Evolutionary conservation across 2,797 vertebrate genomes (phyloP).

Genomic region (Clarias pachynema): DNA sequence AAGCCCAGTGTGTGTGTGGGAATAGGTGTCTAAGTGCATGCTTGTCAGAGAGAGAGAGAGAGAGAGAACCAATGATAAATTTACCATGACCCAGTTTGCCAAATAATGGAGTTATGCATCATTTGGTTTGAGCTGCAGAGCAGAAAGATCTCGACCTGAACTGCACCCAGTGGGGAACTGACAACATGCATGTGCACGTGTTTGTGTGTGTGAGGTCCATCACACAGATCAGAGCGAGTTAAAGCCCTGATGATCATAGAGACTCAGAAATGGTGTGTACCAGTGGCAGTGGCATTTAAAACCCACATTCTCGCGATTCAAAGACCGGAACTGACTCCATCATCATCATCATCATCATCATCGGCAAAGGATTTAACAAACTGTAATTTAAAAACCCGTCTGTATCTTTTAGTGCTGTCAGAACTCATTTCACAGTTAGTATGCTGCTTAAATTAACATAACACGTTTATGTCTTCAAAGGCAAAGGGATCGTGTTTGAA

Average conservation of each 20-base stretch:
- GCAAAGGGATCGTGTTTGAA: background rate
- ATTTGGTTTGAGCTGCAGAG: conserved; percentile 50
- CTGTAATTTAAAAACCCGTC: background rate
- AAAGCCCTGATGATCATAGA: conserved; percentile 15
- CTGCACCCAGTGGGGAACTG: conserved; percentile 21
- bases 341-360: background rate
- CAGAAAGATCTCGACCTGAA: conserved; percentile 38
- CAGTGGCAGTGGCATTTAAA: background rate
- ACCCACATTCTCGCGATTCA: background rate
- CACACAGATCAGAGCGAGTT: conserved; percentile 11
- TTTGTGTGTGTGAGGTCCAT: background rate
- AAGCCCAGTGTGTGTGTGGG: background rate
- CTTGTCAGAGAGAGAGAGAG: background rate
- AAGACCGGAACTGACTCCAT: background rate
- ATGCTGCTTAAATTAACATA: background rate
- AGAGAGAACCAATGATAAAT: conserved; percentile 31
- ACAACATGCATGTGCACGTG: background rate
- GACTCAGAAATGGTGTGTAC: background rate
- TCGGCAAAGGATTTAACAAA: background rate
- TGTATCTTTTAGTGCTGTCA: background rate
- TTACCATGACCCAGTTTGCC: conserved; percentile 55
- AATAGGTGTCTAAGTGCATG: background rate
- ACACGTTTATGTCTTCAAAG: background rate
- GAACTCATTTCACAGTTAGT: conserved; percentile 1
- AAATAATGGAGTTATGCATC: conserved; percentile 58